These are phyloP conservation scores for Neodiprion fabricii DNA, from an alignment of 1,140 invertebrate genomes.

Conservation along the genomic window DNA sequence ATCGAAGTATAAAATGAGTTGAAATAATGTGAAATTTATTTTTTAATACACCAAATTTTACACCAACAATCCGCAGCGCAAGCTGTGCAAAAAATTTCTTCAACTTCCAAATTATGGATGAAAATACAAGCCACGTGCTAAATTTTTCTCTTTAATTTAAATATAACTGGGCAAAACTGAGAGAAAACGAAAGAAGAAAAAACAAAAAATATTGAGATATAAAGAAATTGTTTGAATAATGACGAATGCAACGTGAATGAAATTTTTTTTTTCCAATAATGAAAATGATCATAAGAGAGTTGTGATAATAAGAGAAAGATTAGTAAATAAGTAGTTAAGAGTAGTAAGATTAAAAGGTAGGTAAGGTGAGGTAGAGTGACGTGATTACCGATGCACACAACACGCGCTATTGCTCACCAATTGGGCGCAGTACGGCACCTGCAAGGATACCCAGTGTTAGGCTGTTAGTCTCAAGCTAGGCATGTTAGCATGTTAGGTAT, in stretches of 20 bases:
- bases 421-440: slow-evolving; percentile 85
- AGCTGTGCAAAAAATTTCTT: neutral
- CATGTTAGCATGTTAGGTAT: slow-evolving; percentile 11
- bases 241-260: neutral
- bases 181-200: neutral
- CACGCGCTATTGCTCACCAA: slow-evolving; percentile 90
- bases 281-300: slow-evolving; percentile 19
- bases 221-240: neutral
- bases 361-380: slow-evolving; percentile 64
- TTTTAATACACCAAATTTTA: too few species aligned
- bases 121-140: neutral
- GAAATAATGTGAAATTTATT: too few species aligned
- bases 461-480: slow-evolving; percentile 38
- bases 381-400: slow-evolving; percentile 90
- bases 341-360: slow-evolving; percentile 41
- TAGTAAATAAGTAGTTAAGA: slow-evolving; percentile 19
- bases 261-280: neutral
- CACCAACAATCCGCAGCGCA: too few species aligned
- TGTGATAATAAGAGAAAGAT: neutral
- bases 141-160: neutral
- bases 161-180: neutral
- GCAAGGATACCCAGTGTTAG: slow-evolving; percentile 74
- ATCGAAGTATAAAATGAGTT: too few species aligned
- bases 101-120: neutral
- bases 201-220: too few species aligned